Percentiles rank a stretch among this genome's conserved stretches.
phyloP scores from a whole-genome alignment of 2,888 invertebrate genomes.

The Pyralis farinalis region DNA sequence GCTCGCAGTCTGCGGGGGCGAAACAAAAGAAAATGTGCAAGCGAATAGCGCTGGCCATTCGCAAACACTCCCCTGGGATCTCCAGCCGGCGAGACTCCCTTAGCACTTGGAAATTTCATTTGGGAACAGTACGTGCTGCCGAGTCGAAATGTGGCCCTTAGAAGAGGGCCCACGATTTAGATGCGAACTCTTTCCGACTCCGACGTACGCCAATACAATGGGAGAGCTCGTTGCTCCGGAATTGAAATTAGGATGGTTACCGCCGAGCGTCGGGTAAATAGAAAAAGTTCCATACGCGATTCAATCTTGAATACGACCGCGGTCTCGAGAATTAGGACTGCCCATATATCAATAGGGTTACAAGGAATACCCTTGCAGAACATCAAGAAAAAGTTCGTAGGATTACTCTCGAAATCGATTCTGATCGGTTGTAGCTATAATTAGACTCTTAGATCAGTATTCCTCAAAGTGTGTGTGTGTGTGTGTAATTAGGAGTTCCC shows the following conservation, averaged over 20 bases:
- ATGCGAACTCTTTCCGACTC: constrained; percentile 53
- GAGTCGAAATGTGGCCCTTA: constrained; percentile 59
- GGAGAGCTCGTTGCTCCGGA: constrained; percentile 53
- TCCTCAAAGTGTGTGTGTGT: too few relatives aligned
- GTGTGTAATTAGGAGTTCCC: constrained; percentile 33
- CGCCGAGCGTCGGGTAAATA: constrained; percentile 48
- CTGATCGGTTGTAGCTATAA: too few relatives aligned
- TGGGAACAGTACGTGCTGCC: constrained; percentile 65
- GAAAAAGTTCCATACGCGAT: constrained; percentile 52
- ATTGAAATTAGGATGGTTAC: constrained; percentile 64
- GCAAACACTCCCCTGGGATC: constrained; percentile 38
- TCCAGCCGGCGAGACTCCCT: constrained; percentile 41
- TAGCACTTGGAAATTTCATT: constrained; percentile 71
- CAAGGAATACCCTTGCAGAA: constrained; percentile 25
- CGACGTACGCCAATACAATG: constrained; percentile 52
- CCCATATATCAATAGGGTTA: constrained; percentile 31
- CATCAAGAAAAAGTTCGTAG: constrained; percentile 30
- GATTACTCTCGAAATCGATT: constrained; percentile 38
- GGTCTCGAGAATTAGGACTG: constrained; percentile 39
- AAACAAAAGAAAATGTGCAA: constrained; percentile 40
- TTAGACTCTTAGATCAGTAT: too few relatives aligned
- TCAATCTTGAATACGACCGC: constrained; percentile 46
- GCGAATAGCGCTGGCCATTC: constrained; percentile 42
- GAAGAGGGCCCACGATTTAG: constrained; percentile 49
- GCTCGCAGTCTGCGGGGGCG: constrained; percentile 25